Percentiles rank a stretch among this genome's conserved stretches.
These are phyloP conservation scores for Eumaeus atala DNA, from an alignment of 1,140 invertebrate species.

Conservation along the genomic window DNA sequence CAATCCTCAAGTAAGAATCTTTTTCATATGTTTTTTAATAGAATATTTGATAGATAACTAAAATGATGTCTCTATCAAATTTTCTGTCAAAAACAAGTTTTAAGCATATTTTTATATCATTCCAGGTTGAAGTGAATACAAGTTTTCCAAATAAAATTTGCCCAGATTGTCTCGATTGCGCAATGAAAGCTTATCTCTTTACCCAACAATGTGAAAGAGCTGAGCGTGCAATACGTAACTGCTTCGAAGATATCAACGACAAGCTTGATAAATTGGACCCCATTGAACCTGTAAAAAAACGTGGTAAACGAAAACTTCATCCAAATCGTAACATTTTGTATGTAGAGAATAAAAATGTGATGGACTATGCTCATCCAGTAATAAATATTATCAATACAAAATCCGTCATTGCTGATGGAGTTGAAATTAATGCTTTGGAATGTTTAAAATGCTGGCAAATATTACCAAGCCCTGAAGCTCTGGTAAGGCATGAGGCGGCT, in stretches of 20 bases:
- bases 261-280: constrained; percentile 57
- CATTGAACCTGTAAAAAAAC: constrained; percentile 40
- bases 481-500: constrained; percentile 50
- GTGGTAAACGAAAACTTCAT: constrained; percentile 51
- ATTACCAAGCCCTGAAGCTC: constrained; percentile 38
- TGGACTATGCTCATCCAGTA: constrained; percentile 56
- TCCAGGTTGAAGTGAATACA: constrained; percentile 44
- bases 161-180: constrained; percentile 41
- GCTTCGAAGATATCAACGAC: constrained; percentile 54
- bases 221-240: constrained; percentile 52
- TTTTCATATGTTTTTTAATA: too few species aligned
- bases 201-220: constrained; percentile 55
- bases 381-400: constrained; percentile 48
- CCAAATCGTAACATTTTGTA: constrained; percentile 49
- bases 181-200: constrained; percentile 51
- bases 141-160: constrained; percentile 60
- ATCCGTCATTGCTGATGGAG: constrained; percentile 24
- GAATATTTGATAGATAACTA: too few species aligned
- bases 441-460: constrained; percentile 58
- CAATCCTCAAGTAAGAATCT: too few species aligned
- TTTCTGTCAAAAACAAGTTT: too few species aligned
- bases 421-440: constrained; percentile 38
- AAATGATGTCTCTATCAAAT: too few species aligned
- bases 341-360: constrained; percentile 46
- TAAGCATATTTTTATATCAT: constrained; percentile 23